Evolutionary conservation across 2,797 vertebrate genomes (phyloP).

Genomic region (Helicolenus hilgendorfi): DNA sequence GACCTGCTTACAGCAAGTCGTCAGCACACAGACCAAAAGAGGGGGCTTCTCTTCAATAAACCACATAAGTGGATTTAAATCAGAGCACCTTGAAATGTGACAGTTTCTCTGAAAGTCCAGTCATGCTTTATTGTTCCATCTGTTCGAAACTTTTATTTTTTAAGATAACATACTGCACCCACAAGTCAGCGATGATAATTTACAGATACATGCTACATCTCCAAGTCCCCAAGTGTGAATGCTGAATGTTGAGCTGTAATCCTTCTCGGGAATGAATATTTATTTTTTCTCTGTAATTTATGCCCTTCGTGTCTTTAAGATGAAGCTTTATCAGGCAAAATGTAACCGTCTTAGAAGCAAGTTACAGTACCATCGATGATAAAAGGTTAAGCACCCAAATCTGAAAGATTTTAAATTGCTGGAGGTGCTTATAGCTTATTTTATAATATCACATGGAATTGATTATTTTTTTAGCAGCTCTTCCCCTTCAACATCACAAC

Average conservation of each 20-base stretch:
- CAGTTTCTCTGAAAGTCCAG: background rate
- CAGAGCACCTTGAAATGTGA: slow-evolving; percentile 13
- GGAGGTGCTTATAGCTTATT: background rate
- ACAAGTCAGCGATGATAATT: background rate
- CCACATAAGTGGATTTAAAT: slow-evolving; percentile 23
- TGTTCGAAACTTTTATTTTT: background rate
- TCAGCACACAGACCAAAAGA: slow-evolving; percentile 39
- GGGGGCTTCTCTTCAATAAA: slow-evolving; percentile 8
- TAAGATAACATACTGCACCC: background rate
- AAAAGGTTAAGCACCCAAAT: background rate
- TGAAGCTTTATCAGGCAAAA: background rate
- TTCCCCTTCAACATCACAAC: slow-evolving; percentile 32
- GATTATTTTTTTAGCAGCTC: background rate
- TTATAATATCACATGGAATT: background rate
- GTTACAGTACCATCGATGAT: background rate
- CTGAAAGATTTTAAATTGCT: background rate
- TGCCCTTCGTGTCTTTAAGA: background rate
- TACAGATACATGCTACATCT: background rate
- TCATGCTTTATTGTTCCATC: background rate
- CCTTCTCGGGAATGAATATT: background rate
- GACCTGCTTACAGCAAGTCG: slow-evolving; percentile 64
- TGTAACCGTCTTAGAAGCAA: background rate
- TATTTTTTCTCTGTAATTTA: background rate
- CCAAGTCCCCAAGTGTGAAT: background rate
- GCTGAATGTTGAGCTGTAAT: background rate